Percentiles rank a stretch among this genome's conserved stretches.
phyloP scores from a whole-genome alignment of 2,113 vertebrate genomes.

The Platichthys stellatus region DNA sequence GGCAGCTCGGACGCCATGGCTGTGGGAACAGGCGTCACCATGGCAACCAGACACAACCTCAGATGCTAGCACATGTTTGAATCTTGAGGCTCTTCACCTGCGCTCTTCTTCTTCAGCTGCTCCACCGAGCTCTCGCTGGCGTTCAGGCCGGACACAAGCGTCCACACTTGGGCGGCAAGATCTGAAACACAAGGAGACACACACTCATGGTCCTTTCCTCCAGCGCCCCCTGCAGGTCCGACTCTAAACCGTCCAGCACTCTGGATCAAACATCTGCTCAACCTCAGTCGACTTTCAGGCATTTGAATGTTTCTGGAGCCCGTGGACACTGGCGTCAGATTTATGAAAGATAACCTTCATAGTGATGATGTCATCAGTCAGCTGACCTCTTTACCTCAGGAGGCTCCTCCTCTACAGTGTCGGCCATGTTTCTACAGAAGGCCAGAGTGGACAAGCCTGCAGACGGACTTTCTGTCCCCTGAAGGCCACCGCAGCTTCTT shows the following conservation, averaged over 20 bases:
- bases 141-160: slow-evolving; percentile 43
- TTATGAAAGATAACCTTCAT: no score
- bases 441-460: no score
- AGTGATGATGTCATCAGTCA: no score
- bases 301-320: no score
- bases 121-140: slow-evolving; percentile 17
- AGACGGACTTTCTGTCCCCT: neutral
- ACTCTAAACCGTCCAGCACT: no score
- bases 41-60: neutral
- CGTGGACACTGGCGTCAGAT: no score
- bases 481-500: no score
- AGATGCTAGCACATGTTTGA: neutral
- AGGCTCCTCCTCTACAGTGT: no score
- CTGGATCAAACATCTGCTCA: no score
- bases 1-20: slow-evolving; percentile 46
- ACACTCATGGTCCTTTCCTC: neutral
- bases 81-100: slow-evolving; percentile 35
- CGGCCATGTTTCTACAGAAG: no score
- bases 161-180: neutral
- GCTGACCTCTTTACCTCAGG: no score
- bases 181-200: slow-evolving; percentile 2
- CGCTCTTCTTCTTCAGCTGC: slow-evolving; percentile 43
- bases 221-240: neutral
- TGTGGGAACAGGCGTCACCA: slow-evolving; percentile 19
- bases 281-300: no score